phyloP scores from a whole-genome alignment of 2,888 invertebrate genomes.

The Diplolepis rosae region DNA sequence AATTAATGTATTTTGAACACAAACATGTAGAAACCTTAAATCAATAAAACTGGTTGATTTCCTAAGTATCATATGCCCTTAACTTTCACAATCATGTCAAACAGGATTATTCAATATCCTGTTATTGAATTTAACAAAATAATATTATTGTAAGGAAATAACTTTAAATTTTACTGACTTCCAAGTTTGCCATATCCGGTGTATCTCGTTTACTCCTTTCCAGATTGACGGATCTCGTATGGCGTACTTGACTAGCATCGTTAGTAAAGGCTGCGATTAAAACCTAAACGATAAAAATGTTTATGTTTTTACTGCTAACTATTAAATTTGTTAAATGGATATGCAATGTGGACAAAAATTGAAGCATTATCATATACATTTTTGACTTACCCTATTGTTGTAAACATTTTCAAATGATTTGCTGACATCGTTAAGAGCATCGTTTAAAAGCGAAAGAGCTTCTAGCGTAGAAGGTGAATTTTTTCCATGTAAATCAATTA shows the following conservation, averaged over 20 bases:
- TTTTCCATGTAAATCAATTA: slow-evolving; percentile 80
- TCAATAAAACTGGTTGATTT: too few species aligned
- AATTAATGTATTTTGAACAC: too few species aligned
- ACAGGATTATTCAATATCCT: too few species aligned
- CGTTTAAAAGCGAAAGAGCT: slow-evolving; percentile 79
- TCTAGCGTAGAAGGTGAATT: slow-evolving; percentile 80
- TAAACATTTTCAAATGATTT: slow-evolving; percentile 70
- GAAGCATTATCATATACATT: neutral
- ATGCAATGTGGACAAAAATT: too few species aligned
- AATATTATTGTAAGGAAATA: too few species aligned
- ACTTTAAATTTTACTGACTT: neutral
- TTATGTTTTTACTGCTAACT: too few species aligned
- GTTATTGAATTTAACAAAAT: too few species aligned
- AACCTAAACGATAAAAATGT: slow-evolving; percentile 66
- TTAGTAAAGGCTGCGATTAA: slow-evolving; percentile 80
- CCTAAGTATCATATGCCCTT: too few species aligned
- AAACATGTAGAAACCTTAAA: too few species aligned
- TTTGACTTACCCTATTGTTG: slow-evolving; percentile 64
- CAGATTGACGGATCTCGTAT: slow-evolving; percentile 55
- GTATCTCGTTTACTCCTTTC: slow-evolving; percentile 53
- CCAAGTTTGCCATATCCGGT: neutral
- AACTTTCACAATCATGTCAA: too few species aligned
- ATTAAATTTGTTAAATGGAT: too few species aligned
- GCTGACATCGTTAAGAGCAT: slow-evolving; percentile 66
- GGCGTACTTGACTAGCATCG: slow-evolving; percentile 77